These are phyloP conservation scores for Eptesicus fuscus DNA, from an alignment of 2,113 vertebrate genomes.

Conservation along the genomic window DNA sequence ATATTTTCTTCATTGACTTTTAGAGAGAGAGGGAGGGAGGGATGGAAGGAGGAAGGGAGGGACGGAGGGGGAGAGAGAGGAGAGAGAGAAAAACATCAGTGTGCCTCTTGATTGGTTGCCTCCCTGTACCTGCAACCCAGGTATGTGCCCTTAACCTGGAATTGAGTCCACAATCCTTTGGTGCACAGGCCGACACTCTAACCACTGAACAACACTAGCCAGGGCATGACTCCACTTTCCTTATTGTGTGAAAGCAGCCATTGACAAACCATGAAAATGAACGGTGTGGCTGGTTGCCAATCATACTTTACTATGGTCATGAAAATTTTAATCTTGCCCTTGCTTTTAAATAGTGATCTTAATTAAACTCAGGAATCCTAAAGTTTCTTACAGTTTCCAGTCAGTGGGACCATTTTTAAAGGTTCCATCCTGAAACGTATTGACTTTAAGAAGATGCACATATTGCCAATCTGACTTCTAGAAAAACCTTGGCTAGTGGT, in stretches of 20 bases:
- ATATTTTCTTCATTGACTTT: no score
- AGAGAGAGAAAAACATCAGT: no score
- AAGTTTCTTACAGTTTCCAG: not conserved
- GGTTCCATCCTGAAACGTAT: not conserved
- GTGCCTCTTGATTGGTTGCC: no score
- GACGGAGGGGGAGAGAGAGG: no score
- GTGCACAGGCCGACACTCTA: no score
- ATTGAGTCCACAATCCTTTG: no score
- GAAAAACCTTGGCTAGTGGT: not conserved
- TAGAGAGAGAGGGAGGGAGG: no score
- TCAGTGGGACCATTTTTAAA: not conserved
- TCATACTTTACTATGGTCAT: not conserved
- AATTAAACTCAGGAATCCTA: not conserved
- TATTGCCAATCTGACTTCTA: not conserved
- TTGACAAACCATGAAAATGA: not conserved
- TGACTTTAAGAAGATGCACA: not conserved
- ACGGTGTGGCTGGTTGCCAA: not conserved
- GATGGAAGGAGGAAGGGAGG: no score
- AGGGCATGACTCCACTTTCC: not conserved
- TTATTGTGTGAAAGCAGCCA: not conserved
- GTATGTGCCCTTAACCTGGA: no score
- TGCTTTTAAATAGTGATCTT: not conserved
- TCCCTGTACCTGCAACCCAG: no score
- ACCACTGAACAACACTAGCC: no score
- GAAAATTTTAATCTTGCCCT: not conserved